These are phyloP conservation scores for Oncorhynchus masou DNA, from an alignment of 2,113 vertebrate species.

Conservation along the genomic window DNA sequence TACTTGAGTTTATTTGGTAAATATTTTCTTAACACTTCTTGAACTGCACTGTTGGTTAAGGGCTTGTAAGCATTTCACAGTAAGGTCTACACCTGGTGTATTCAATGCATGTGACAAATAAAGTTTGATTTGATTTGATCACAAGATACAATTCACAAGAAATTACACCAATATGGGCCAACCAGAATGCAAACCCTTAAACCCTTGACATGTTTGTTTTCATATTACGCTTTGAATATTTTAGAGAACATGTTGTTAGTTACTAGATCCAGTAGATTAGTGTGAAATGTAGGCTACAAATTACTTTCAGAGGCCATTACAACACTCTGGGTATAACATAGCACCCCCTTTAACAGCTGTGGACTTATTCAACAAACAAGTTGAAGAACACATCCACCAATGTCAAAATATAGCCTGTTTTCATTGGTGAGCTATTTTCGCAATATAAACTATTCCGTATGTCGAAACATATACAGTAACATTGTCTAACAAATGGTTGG, in stretches of 20 bases:
- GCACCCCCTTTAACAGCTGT: neutral
- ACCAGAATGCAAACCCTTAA: slow-evolving; percentile 39
- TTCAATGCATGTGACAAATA: no score
- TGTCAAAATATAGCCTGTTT: neutral
- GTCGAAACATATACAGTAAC: neutral
- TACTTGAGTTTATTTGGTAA: no score
- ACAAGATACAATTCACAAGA: neutral
- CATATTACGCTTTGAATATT: neutral
- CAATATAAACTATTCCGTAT: neutral
- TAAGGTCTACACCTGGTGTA: no score
- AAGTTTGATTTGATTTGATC: neutral
- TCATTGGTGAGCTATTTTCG: neutral
- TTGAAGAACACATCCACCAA: neutral
- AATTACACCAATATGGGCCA: slow-evolving; percentile 14
- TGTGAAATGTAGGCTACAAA: no score
- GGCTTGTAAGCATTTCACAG: no score
- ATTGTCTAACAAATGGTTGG: neutral
- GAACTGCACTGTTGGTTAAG: no score
- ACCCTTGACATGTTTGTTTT: slow-evolving; percentile 11
- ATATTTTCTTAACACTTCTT: no score
- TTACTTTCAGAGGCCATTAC: no score
- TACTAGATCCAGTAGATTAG: no score
- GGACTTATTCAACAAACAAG: neutral
- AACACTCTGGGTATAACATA: neutral
- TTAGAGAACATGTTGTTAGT: neutral